phyloP scores from a whole-genome alignment of 2,113 vertebrate species.

The Bubo bubo region DNA sequence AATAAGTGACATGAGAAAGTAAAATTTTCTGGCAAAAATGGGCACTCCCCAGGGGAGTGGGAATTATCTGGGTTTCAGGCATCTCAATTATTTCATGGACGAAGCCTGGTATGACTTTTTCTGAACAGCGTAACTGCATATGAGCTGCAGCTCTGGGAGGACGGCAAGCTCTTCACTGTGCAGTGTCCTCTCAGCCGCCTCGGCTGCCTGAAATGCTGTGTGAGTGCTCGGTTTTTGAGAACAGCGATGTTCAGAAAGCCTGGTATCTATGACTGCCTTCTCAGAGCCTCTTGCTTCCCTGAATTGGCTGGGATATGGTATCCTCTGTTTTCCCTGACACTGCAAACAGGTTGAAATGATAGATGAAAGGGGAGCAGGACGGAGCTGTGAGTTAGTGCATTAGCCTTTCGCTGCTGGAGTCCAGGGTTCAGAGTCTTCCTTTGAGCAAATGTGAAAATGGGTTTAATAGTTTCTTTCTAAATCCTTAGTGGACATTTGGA shows the following conservation, averaged over 20 bases:
- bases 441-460: conserved; percentile 5
- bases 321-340: conserved; percentile 28
- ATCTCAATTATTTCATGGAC: background rate
- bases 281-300: background rate
- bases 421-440: background rate
- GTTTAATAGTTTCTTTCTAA: background rate
- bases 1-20: background rate
- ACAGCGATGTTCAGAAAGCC: background rate
- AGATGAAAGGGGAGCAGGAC: background rate
- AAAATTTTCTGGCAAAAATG: background rate
- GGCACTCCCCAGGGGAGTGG: background rate
- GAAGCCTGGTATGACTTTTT: background rate
- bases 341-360: conserved; percentile 37
- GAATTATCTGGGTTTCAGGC: background rate
- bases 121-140: background rate
- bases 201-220: background rate
- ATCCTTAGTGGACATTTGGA: background rate
- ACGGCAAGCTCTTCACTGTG: background rate
- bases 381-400: background rate
- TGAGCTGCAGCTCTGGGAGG: background rate
- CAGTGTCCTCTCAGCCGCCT: rapidly evolving
- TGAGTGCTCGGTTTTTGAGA: background rate
- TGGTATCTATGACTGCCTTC: background rate
- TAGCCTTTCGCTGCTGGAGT: conserved; percentile 21
- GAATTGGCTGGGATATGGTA: background rate